These are phyloP conservation scores for Stegodyphus dumicola DNA, from an alignment of 1,140 invertebrate genomes.

Conservation along the genomic window DNA sequence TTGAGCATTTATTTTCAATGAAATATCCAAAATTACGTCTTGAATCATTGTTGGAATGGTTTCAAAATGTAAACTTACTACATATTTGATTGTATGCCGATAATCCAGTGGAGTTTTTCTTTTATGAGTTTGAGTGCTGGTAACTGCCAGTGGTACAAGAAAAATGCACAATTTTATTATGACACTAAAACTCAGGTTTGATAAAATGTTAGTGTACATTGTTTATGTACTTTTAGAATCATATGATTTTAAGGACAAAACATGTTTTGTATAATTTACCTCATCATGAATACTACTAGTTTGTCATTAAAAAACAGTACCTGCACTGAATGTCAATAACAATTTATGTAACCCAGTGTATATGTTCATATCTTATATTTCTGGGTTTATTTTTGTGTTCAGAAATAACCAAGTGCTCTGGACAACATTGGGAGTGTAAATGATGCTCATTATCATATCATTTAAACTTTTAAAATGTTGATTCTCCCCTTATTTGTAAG, in stretches of 20 bases:
- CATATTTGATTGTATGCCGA: slow-evolving; percentile 38
- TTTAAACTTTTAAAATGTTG: neutral
- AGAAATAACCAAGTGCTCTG: slow-evolving; percentile 35
- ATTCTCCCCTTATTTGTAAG: neutral
- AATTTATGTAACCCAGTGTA: neutral
- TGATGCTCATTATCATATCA: neutral
- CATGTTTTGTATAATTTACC: slow-evolving; percentile 43
- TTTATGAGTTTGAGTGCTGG: slow-evolving; percentile 11
- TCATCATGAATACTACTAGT: slow-evolving; percentile 37
- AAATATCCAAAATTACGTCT: no score
- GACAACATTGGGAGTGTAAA: neutral
- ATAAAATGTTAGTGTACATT: slow-evolving; percentile 54
- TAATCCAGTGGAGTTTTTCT: slow-evolving; percentile 8
- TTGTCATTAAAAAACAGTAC: slow-evolving; percentile 51
- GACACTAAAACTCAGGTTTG: slow-evolving; percentile 56
- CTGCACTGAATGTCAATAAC: slow-evolving; percentile 40
- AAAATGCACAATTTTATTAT: slow-evolving; percentile 60
- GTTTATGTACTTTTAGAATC: slow-evolving; percentile 59
- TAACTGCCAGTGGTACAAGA: slow-evolving; percentile 6
- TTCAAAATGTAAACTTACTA: no score
- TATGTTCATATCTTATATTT: slow-evolving; percentile 4
- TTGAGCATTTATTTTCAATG: no score
- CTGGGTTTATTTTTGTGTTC: slow-evolving; percentile 27
- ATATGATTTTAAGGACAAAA: slow-evolving; percentile 46
- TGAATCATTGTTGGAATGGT: no score